Conservation (phyloP, 2,797 vertebrate species). For the Micropoecilia bifurca region DNA sequence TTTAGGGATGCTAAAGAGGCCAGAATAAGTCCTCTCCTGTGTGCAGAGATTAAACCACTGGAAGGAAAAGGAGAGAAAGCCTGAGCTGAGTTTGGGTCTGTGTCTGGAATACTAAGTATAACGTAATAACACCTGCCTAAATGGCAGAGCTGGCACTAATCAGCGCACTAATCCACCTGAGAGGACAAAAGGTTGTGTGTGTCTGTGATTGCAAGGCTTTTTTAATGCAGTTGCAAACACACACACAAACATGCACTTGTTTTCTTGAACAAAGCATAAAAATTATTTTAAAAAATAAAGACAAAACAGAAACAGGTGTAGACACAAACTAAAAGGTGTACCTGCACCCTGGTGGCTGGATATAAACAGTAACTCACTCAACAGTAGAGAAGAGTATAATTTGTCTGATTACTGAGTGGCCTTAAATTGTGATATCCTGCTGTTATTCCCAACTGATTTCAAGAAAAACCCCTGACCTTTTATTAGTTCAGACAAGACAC, state of each 20-base stretch:
- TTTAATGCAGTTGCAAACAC: conserved; percentile 25
- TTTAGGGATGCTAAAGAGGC: conserved; percentile 56
- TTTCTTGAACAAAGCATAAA: conserved; percentile 6
- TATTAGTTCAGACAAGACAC: conserved; percentile 38
- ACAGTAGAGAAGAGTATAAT: conserved; percentile 54
- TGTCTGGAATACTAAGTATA: conserved; percentile 71
- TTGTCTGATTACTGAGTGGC: conserved; percentile 77
- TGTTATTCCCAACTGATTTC: conserved; percentile 66
- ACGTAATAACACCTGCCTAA: conserved; percentile 71
- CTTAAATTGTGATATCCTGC: conserved; percentile 71
- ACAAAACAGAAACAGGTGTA: conserved; percentile 12
- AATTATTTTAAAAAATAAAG: conserved; percentile 5
- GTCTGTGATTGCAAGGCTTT: conserved; percentile 67
- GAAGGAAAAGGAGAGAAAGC: conserved; percentile 48
- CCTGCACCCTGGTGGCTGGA: conserved; percentile 27
- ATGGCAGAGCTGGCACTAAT: conserved; percentile 74
- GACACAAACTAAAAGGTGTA: conserved; percentile 22
- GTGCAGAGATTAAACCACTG: conserved; percentile 55
- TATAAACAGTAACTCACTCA: conserved; percentile 30
- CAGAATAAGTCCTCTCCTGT: conserved; percentile 62
- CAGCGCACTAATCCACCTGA: conserved; percentile 67
- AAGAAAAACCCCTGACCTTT: conserved; percentile 53
- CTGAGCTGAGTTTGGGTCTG: conserved; percentile 46
- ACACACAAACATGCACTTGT: neutral
- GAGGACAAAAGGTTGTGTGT: conserved; percentile 66